Evolutionary conservation across 2,797 vertebrate genomes (phyloP), one percentile per base, ranked within the genome.

Genomic region (Rhyacichthys aspro): DNA sequence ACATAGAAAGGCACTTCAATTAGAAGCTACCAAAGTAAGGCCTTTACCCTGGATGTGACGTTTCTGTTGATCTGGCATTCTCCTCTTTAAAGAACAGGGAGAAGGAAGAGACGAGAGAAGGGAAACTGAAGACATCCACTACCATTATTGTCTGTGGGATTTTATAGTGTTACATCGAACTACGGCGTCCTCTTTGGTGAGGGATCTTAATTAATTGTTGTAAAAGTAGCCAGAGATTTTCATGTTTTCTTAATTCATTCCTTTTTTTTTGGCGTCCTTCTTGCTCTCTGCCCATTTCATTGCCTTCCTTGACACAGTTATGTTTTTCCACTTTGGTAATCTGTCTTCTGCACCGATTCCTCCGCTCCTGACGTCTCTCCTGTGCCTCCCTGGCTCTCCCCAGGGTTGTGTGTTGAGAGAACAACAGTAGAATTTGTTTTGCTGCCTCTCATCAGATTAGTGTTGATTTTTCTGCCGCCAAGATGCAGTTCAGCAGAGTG

Each of bases 361-460:
- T 17, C 16, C 15, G 39, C 75, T 50, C 12, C 39, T 16, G 33
- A 48, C 32, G 36, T 53, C 52, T 46, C 55, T 59, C 64, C 33
- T 44, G 49, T 70, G 46, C 63, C 38, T 67, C 43, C 63, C 38
- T 54, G 36, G 15, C 68, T 53, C 61, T 84, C 85, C 79, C 83
- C 23, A 12, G 70, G 72, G 52, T 57, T 82, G 67, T 73, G 65
- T 73, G 84, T 83, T 80, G 85, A 78, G 83, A 88, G 85, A 88
- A 81, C 88, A 87, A 84, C 70, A 82, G 86, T 76, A 90, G 90
- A 94, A 95, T 94, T 93, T 93, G 90, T 93, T 96, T 95, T 93
- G 92, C 88, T 91, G 88, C 85, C 90, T 90, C 88, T 93, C 90
- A 95, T 94, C 92, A 88, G 93, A 94, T 96, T 95, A 95, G 90